Evolutionary conservation across 2,888 invertebrate genomes (phyloP), one percentile per base, ranked within the genome.

Genomic region (Opisthograptis luteolata): DNA sequence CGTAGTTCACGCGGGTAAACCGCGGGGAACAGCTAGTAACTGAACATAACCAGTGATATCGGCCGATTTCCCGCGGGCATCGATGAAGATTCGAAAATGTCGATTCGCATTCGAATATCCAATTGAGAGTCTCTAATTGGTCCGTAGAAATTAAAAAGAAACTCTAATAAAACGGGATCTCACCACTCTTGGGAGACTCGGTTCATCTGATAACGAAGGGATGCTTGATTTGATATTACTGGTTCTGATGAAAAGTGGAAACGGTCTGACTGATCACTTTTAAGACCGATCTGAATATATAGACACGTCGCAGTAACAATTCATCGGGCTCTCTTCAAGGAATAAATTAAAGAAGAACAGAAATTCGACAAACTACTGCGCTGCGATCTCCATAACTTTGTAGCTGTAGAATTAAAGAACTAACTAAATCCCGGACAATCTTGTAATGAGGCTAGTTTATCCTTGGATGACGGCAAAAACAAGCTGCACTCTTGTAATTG

Each of bases 21-120:
- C n/a, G n/a, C n/a, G n/a, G n/a, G n/a, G n/a, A n/a, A n/a, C n/a
- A n/a, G n/a, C n/a, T 42, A 46, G 32, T 35, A 58, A 44, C 45
- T 27, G 32, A 35, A 32, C 44, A 53, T 35, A 55, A 44, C 49
- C 41, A 41, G 35, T 62, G 66, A 68, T 66, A 62, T 52, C 62
- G 50, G 32, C 42, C 66, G 70, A 76, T 76, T 76, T 76, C 76
- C 79, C 49, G 49, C 58, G 75, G 75, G 66, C 65, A 64, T 68
- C 39, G 71, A 70, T 68, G 68, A 68, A 72, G 70, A 71, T 65
- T 69, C 65, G 68, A 76, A 78, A 76, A 73, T 70, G 71, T 67
- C 76, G 73, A 77, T 79, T 74, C 76, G 62, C 52, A 52, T 52
- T 74, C 76, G 62, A 54, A 52, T 52, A 49, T 59, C 46, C 55